These are phyloP conservation scores for Drosophila prostipennis DNA, from an alignment of 2,888 invertebrate genomes.

Conservation along the genomic window DNA sequence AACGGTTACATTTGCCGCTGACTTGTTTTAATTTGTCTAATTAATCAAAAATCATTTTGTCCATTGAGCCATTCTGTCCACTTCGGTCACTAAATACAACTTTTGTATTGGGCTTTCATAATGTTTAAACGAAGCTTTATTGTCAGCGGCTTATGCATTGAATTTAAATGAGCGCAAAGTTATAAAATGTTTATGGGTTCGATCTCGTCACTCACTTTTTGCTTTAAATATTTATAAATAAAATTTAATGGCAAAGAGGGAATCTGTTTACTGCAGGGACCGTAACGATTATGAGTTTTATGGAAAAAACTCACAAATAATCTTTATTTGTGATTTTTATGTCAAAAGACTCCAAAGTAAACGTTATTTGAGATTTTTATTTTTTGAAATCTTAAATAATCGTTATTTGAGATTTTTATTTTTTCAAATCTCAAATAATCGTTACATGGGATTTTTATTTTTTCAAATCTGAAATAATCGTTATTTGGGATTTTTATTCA, in stretches of 20 bases:
- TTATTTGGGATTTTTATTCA: no score
- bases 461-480: no score
- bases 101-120: slow-evolving; percentile 20
- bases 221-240: neutral
- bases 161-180: neutral
- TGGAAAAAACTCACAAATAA: no score
- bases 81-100: neutral
- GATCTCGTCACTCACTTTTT: slow-evolving; percentile 1
- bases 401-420: no score
- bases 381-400: no score
- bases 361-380: no score
- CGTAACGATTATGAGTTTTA: no score
- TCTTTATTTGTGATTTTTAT: no score
- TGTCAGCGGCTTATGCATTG: neutral
- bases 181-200: slow-evolving; percentile 21
- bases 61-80: slow-evolving; percentile 1
- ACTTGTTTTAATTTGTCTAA: slow-evolving; percentile 42
- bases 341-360: no score
- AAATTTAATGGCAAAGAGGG: neutral
- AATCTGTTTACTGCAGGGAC: neutral
- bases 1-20: slow-evolving; percentile 23
- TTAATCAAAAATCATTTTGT: slow-evolving; percentile 28
- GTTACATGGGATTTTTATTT: no score
- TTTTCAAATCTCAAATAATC: no score
- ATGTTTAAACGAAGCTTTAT: slow-evolving; percentile 13